phyloP scores from a whole-genome alignment of 2,113 vertebrate species.

The Gymnarchus niloticus region DNA sequence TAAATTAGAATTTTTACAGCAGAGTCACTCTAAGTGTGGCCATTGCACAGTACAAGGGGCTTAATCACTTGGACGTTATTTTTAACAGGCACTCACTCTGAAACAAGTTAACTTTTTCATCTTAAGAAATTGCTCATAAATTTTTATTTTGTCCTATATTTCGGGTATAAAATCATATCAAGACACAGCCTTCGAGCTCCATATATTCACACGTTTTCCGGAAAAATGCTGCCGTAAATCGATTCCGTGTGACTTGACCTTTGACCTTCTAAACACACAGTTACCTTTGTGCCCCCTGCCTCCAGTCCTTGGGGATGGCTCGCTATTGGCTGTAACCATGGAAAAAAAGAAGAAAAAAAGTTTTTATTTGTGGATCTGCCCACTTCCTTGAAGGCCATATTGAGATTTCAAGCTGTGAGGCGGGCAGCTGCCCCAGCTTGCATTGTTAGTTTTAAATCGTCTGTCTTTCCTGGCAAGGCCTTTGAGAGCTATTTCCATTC shows the following conservation, averaged over 20 bases:
- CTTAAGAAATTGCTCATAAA: constrained; percentile 11
- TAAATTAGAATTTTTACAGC: not conserved
- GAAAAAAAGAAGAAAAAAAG: not conserved
- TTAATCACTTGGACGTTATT: not conserved
- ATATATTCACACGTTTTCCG: not conserved
- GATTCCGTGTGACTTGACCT: constrained; percentile 1
- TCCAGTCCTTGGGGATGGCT: not conserved
- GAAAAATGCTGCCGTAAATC: not conserved
- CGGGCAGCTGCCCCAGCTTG: not conserved
- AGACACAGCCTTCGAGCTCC: not conserved
- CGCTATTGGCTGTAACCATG: not conserved
- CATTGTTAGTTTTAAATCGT: constrained; percentile 10
- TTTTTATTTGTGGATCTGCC: constrained; percentile 6
- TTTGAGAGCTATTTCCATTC: not conserved
- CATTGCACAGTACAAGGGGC: not conserved
- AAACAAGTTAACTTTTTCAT: constrained; percentile 1
- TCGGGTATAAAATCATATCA: not conserved
- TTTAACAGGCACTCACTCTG: not conserved
- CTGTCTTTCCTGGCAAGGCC: constrained; percentile 11
- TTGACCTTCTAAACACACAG: constrained; percentile 13
- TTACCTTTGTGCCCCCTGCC: constrained; percentile 1
- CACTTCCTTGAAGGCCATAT: not conserved
- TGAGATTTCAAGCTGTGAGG: not conserved
- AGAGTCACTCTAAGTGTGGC: not conserved
- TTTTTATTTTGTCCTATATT: constrained; percentile 6